These are phyloP conservation scores for Corvus cornix DNA, from an alignment of 2,113 vertebrate genomes.

Conservation along the genomic window DNA sequence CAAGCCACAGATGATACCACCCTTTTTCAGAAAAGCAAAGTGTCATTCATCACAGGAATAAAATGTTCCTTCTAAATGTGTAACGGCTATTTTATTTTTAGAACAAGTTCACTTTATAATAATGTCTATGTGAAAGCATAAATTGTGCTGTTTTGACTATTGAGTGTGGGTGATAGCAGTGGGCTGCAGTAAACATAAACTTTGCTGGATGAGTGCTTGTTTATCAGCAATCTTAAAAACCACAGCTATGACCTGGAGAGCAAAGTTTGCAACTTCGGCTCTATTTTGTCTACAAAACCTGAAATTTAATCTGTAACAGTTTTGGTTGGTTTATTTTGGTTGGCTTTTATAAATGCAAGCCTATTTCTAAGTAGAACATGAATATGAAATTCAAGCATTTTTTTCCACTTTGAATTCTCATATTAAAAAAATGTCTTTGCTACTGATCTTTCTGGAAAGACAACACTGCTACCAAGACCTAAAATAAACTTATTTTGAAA, in stretches of 20 bases:
- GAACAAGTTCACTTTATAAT: neutral
- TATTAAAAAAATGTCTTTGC: neutral
- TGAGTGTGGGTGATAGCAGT: fast-evolving
- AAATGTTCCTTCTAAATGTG: neutral
- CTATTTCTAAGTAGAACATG: neutral
- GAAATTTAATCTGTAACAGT: neutral
- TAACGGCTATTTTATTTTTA: neutral
- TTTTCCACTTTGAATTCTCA: neutral
- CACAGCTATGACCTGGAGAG: neutral
- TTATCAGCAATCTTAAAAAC: neutral
- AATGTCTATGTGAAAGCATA: neutral
- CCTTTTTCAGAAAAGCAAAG: neutral
- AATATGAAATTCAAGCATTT: neutral
- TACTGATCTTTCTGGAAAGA: neutral
- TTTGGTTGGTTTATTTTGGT: neutral
- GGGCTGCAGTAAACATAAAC: neutral
- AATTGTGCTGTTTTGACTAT: neutral
- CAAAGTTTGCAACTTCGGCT: neutral
- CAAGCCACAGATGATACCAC: neutral
- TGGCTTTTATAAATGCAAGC: neutral
- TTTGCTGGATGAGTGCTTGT: neutral
- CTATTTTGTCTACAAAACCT: neutral
- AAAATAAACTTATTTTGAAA: neutral
- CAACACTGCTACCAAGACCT: neutral
- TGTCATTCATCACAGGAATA: neutral